A percentile compares a stretch with the other conserved stretches of the same genome.
Conservation (phyloP, 1,140 invertebrate species). For the Caerostris extrusa region DNA sequence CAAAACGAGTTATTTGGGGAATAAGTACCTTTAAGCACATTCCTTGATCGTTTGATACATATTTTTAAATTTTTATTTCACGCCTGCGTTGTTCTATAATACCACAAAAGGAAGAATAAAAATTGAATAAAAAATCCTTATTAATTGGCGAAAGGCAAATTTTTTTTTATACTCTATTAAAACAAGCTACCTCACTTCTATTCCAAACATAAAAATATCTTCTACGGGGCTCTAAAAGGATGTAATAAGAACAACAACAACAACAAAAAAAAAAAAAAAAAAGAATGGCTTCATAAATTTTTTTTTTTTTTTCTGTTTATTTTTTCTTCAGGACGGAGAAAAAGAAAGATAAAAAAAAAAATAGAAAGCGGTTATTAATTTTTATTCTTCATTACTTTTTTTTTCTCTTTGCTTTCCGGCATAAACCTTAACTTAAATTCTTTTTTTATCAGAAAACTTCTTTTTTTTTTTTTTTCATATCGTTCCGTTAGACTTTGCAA, state of each 20-base stretch:
- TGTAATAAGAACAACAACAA: background rate
- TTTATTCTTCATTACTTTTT: background rate
- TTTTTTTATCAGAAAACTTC: background rate
- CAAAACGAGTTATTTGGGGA: background rate
- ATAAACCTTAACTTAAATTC: background rate
- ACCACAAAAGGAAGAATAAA: background rate
- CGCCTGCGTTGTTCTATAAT: background rate
- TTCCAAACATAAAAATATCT: conserved; percentile 4
- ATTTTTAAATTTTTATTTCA: background rate
- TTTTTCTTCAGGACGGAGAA: background rate
- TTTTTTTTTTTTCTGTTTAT: background rate
- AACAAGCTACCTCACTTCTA: background rate
- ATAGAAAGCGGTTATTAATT: background rate
- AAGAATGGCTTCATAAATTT: background rate
- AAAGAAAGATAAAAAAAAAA: background rate
- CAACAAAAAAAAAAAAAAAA: background rate
- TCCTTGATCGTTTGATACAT: background rate
- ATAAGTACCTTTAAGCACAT: conserved; percentile 3
- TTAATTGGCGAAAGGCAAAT: background rate
- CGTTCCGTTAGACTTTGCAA: background rate
- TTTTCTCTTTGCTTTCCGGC: background rate
- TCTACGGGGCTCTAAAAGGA: background rate
- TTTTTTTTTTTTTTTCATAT: background rate
- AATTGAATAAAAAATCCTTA: background rate
- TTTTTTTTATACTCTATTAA: conserved; percentile 16